Conservation (phyloP, 2,797 vertebrate species). For the Lates japonicus region DNA sequence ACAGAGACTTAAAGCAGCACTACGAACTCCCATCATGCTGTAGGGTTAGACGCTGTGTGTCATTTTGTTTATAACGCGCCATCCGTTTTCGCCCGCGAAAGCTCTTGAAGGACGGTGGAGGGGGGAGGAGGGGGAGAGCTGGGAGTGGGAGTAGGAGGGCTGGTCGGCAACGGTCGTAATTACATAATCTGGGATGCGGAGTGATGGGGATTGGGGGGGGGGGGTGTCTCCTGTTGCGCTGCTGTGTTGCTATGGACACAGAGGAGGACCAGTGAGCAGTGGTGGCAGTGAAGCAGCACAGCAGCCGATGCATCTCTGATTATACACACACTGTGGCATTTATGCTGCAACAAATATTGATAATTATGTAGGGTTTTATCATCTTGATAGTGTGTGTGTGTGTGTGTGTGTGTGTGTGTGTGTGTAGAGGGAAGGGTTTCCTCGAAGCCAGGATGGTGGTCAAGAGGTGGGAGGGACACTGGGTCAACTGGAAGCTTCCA, state of each 20-base stretch:
- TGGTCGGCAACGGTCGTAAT: constrained; percentile 56
- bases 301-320: constrained; percentile 22
- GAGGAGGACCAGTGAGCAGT: constrained; percentile 24
- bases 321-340: not conserved
- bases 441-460: constrained; percentile 14
- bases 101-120: constrained; percentile 13
- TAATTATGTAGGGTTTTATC: not conserved
- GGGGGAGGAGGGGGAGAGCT: constrained; percentile 6
- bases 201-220: constrained; percentile 46
- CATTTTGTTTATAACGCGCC: constrained; percentile 21
- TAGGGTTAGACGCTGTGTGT: not conserved
- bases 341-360: not conserved
- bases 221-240: constrained; percentile 33
- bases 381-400: not conserved
- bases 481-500: constrained; percentile 37
- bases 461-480: not conserved
- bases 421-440: not conserved
- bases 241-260: constrained; percentile 70
- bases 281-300: not conserved
- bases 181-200: constrained; percentile 72
- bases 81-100: constrained; percentile 31
- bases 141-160: not conserved
- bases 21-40: not conserved
- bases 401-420: not conserved
- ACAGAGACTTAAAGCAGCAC: too few species aligned